These are phyloP conservation scores for Sericinus montela DNA, from an alignment of 2,888 invertebrate genomes.

Conservation along the genomic window DNA sequence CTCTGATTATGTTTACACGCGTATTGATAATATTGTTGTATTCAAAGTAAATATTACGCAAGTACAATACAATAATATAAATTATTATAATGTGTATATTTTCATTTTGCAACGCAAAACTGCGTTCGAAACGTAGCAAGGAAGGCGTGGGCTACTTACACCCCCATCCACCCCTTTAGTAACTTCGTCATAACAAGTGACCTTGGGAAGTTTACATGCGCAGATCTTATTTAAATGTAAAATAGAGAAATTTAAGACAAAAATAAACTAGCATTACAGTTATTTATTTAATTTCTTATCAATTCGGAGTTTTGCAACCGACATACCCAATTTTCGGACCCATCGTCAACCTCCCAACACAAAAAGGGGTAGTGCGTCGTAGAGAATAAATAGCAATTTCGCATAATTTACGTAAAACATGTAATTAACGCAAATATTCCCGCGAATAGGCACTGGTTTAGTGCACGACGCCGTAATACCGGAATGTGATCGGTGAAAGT, in stretches of 20 bases:
- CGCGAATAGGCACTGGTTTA: slow-evolving; percentile 41
- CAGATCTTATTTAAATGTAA: too few relatives aligned
- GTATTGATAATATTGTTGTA: not conserved
- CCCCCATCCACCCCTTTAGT: not conserved
- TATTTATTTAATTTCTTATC: too few relatives aligned
- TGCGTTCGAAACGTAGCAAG: too few relatives aligned
- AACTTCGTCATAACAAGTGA: not conserved
- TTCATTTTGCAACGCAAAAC: not conserved
- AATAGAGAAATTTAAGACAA: too few relatives aligned
- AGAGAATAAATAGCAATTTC: slow-evolving; percentile 6
- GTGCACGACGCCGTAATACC: slow-evolving; percentile 42
- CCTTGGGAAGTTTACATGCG: slow-evolving; percentile 1
- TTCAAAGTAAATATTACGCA: not conserved
- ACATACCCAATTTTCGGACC: not conserved
- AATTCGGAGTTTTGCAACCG: not conserved
- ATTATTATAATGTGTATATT: too few relatives aligned
- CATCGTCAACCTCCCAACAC: slow-evolving; percentile 2
- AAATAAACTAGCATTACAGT: too few relatives aligned
- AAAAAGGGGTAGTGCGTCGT: slow-evolving; percentile 11
- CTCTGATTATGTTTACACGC: not conserved
- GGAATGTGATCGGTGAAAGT: slow-evolving; percentile 75
- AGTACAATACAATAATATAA: too few relatives aligned
- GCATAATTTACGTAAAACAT: slow-evolving; percentile 19
- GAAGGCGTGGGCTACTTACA: too few relatives aligned
- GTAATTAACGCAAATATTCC: slow-evolving; percentile 19